These are phyloP conservation scores for Lobophora halterata DNA, from an alignment of 2,888 invertebrate genomes.

Conservation along the genomic window DNA sequence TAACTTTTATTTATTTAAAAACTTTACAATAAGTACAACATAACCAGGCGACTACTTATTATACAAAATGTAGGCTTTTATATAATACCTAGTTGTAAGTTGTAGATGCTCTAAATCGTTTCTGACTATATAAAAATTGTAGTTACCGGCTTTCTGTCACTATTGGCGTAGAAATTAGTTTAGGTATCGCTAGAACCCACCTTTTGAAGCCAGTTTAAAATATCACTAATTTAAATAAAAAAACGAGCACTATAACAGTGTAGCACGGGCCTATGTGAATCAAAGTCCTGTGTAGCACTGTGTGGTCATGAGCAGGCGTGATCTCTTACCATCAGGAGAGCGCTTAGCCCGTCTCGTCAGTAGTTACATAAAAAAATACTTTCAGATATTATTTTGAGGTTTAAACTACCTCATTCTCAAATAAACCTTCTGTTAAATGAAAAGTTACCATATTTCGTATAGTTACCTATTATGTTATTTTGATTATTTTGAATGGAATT, in stretches of 20 bases:
- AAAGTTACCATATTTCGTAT: constrained; percentile 29
- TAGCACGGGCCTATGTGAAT: no score
- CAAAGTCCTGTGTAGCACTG: no score
- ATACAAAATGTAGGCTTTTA: constrained; percentile 67
- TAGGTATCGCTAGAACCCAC: constrained; percentile 75
- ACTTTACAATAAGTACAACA: constrained; percentile 56
- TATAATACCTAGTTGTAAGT: constrained; percentile 59
- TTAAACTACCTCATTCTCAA: constrained; percentile 29
- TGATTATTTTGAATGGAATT: constrained; percentile 21
- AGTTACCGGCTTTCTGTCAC: constrained; percentile 46
- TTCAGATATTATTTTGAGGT: constrained; percentile 33
- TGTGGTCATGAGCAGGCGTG: no score
- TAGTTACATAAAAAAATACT: constrained; percentile 27
- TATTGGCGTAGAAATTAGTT: constrained; percentile 49
- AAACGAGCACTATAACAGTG: no score
- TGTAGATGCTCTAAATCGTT: constrained; percentile 50
- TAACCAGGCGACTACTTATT: constrained; percentile 53
- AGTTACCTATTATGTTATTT: constrained; percentile 18
- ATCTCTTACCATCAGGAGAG: no score
- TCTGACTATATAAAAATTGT: constrained; percentile 39
- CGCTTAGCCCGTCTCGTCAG: no score
- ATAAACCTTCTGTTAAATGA: constrained; percentile 17
- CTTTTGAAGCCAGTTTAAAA: constrained; percentile 42
- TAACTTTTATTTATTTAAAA: constrained; percentile 54
- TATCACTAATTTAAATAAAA: constrained; percentile 30